Evolutionary conservation across 2,888 invertebrate genomes (phyloP), one percentile per base, ranked within the genome.

Genomic region (Aproaerema taeniolella): DNA sequence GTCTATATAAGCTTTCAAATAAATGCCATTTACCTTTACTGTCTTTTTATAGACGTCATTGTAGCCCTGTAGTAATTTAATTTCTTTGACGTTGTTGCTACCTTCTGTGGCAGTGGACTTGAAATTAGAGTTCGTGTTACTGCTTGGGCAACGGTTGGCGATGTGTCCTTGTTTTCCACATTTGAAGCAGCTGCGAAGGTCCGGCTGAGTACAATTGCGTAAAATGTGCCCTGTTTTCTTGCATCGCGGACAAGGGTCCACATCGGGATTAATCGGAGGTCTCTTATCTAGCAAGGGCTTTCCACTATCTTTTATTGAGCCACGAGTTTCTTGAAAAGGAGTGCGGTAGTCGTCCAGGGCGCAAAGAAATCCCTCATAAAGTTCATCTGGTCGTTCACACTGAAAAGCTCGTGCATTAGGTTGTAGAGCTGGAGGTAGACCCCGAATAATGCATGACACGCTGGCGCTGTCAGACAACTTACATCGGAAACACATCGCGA

Each of bases 401-500:
- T 58, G 52, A 34, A 40, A 56, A 1, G 57, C 54, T 17, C 49
- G 35, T 1, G 58, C 56, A 26, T 56, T 53, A 6, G 52, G n/a
- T 35, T 56, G 56, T 3, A 57, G 25, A 1, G 47, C 10, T 7
- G 9, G 1, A 0, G 55, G 57, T 14, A 53, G 26, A 0, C 58
- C 58, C 2, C 50, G 38, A 10, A 57, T 55, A 14, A 58, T 52
- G 38, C 55, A 57, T 3, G 33, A 33, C 9, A 33, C 1, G 54
- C 31, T 48, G 0, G 54, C 55, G 2, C 0, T n/a, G 13, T 57
- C 50, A 0, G 48, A 43, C n/a, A 59, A 28, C n/a, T 56, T 49
- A 29, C 61, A 61, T 0, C 57, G 47, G 12, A 49, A 53, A 20
- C 58, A 59, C 52, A 58, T 48, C 24, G 57, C 46, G 1, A 53